phyloP scores from a whole-genome alignment of 2,797 vertebrate species.

The Crocidura indochinensis region DNA sequence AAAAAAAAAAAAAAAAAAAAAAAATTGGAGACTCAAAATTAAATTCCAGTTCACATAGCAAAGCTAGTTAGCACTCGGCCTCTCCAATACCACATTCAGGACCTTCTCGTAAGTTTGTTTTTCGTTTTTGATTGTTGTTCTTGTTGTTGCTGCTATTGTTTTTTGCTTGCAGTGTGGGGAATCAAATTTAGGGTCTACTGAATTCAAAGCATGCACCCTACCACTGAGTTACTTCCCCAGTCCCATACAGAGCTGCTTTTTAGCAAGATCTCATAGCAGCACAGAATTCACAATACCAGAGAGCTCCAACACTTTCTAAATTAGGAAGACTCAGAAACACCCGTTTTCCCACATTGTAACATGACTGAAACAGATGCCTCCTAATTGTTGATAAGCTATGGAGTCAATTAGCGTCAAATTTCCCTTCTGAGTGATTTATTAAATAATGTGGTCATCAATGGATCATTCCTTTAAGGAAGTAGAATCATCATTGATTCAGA shows the following conservation, averaged over 20 bases:
- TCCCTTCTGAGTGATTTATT: neutral
- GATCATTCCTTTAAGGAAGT: conserved; percentile 18
- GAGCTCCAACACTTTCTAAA: neutral
- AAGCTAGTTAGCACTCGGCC: neutral
- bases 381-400: neutral
- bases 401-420: neutral
- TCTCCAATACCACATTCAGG: too few relatives aligned
- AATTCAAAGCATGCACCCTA: too few relatives aligned
- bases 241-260: neutral
- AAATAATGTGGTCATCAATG: neutral
- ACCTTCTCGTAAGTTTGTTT: too few relatives aligned
- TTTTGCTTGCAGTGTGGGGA: too few relatives aligned
- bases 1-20: too few relatives aligned
- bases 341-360: neutral
- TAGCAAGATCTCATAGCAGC: neutral
- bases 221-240: neutral
- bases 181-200: too few relatives aligned
- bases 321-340: neutral
- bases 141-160: too few relatives aligned
- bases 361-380: neutral
- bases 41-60: neutral
- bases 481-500: neutral
- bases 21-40: conserved; percentile 10
- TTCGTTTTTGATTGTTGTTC: too few relatives aligned
- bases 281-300: neutral